Conservation (phyloP, 2,113 vertebrate genomes). For the Pimephales promelas region DNA sequence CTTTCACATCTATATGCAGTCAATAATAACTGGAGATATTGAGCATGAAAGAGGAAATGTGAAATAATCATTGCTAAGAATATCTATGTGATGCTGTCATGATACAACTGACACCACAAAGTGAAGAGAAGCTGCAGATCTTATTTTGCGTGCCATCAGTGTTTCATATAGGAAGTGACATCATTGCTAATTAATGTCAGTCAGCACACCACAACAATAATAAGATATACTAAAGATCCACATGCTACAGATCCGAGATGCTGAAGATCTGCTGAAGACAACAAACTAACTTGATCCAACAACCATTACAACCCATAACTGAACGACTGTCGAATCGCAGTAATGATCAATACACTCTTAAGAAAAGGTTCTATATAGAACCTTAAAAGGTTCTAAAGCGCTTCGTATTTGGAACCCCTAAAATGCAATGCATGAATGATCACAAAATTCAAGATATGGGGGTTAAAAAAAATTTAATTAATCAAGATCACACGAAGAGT, state of each 20-base stretch:
- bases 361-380: too few relatives aligned
- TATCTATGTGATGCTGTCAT: not conserved
- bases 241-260: too few relatives aligned
- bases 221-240: not conserved
- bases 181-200: not conserved
- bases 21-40: not conserved
- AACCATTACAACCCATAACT: not conserved
- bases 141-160: not conserved
- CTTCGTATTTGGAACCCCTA: too few relatives aligned
- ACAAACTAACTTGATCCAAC: not conserved
- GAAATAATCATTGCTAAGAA: not conserved
- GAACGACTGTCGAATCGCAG: not conserved
- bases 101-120: not conserved
- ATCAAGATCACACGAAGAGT: too few relatives aligned
- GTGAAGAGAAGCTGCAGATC: too few relatives aligned
- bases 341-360: not conserved
- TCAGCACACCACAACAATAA: not conserved
- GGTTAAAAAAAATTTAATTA: too few relatives aligned
- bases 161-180: not conserved
- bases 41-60: not conserved
- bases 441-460: too few relatives aligned
- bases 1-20: not conserved
- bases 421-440: too few relatives aligned
- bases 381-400: too few relatives aligned
- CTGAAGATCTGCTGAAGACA: not conserved